These are phyloP conservation scores for Takifugu ocellatus DNA, from an alignment of 2,797 vertebrate genomes.

Conservation along the genomic window DNA sequence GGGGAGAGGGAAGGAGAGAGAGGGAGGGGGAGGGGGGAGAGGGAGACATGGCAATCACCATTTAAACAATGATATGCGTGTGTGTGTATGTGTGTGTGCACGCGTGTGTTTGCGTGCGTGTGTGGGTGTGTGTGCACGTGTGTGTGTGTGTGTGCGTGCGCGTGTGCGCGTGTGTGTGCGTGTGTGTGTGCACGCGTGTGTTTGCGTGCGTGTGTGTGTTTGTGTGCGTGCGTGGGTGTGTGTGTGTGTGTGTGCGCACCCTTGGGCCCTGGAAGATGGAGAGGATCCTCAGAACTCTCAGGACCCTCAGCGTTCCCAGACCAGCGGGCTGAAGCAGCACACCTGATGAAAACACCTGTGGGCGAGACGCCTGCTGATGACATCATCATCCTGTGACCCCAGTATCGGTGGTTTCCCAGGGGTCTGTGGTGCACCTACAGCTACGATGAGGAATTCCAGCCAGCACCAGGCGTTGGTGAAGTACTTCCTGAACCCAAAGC, in stretches of 20 bases:
- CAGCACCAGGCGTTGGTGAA: conserved; percentile 92
- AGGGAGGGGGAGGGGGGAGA: no score
- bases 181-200: no score
- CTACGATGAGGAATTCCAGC: conserved; percentile 91
- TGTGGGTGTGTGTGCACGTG: not conserved
- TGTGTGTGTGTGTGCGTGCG: not conserved
- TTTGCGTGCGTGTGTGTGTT: no score
- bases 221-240: not conserved
- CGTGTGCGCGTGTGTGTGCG: no score
- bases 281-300: conserved; percentile 84
- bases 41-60: no score
- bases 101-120: no score
- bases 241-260: conserved; percentile 60
- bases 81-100: no score
- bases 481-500: conserved; percentile 87
- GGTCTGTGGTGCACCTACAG: conserved; percentile 68
- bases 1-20: no score
- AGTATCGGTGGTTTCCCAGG: no score
- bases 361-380: conserved; percentile 4
- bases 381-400: not conserved
- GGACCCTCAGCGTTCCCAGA: conserved; percentile 83
- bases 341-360: conserved; percentile 84
- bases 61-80: no score
- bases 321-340: conserved; percentile 69
- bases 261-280: conserved; percentile 90